Percentiles rank a stretch among this genome's conserved stretches.
phyloP scores from a whole-genome alignment of 1,140 invertebrate genomes.

The Drusus annulatus region DNA sequence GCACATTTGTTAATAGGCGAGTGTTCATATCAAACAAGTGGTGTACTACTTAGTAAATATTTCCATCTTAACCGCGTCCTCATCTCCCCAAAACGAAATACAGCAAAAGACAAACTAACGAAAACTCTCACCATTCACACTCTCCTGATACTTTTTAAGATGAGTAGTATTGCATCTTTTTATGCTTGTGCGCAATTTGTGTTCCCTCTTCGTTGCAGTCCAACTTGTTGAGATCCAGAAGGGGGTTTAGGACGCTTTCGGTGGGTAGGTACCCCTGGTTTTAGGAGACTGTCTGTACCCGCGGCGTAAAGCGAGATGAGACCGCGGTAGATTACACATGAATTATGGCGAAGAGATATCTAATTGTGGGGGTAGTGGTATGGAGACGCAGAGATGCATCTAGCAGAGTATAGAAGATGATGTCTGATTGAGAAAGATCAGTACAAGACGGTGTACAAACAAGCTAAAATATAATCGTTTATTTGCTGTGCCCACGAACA shows the following conservation, averaged over 20 bases:
- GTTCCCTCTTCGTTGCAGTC: neutral
- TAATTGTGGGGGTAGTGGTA: slow-evolving; percentile 59
- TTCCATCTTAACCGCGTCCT: slow-evolving; percentile 29
- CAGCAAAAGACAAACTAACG: no score
- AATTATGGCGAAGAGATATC: slow-evolving; percentile 62
- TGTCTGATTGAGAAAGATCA: slow-evolving; percentile 22
- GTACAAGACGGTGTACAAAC: neutral
- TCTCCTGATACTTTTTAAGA: neutral
- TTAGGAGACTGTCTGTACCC: slow-evolving; percentile 33
- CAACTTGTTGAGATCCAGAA: slow-evolving; percentile 35
- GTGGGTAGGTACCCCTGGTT: neutral
- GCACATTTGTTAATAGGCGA: slow-evolving; percentile 54
- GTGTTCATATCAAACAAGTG: slow-evolving; percentile 54
- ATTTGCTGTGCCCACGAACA: no score
- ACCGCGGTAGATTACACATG: slow-evolving; percentile 61
- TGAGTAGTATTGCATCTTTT: neutral
- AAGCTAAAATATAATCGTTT: no score
- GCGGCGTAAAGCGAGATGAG: slow-evolving; percentile 57
- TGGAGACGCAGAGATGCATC: slow-evolving; percentile 27
- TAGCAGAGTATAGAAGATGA: neutral
- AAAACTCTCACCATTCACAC: no score
- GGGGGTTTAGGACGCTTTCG: slow-evolving; percentile 10
- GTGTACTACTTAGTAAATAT: slow-evolving; percentile 54
- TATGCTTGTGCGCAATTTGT: neutral
- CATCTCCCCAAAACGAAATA: neutral